These are phyloP conservation scores for Piaya cayana DNA, from an alignment of 2,113 vertebrate species.

Conservation along the genomic window DNA sequence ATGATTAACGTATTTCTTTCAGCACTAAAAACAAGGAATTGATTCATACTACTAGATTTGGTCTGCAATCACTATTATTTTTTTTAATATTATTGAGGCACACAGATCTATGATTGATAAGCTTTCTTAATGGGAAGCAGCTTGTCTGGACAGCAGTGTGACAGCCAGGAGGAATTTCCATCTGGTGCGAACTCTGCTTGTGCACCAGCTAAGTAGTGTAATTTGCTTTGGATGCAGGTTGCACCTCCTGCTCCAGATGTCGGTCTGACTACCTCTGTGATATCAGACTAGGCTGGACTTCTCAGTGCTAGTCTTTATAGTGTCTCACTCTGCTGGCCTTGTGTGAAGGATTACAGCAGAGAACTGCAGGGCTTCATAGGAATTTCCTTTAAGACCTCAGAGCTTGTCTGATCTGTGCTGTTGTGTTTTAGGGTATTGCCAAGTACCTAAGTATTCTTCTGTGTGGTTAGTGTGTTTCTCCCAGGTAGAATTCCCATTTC, in stretches of 20 bases:
- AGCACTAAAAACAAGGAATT: neutral
- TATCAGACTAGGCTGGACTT: neutral
- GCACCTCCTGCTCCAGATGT: neutral
- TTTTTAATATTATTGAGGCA: neutral
- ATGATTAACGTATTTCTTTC: neutral
- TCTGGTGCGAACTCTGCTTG: neutral
- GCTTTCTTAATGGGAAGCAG: neutral
- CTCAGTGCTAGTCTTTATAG: neutral
- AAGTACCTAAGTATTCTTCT: neutral
- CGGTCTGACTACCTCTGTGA: neutral
- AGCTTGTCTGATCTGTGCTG: neutral
- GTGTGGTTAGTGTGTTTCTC: neutral
- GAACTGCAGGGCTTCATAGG: neutral
- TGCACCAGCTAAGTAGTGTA: fast-evolving
- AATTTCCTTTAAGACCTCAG: neutral
- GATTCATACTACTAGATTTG: neutral
- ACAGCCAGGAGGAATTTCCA: neutral
- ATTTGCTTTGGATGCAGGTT: neutral
- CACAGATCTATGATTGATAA: neutral
- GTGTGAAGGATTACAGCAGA: neutral
- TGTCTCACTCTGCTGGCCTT: neutral
- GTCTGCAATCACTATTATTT: neutral
- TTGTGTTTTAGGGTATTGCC: neutral
- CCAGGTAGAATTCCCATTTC: neutral
- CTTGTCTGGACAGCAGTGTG: neutral